phyloP scores from a whole-genome alignment of 1,140 invertebrate species.

The Ylistrum balloti region DNA sequence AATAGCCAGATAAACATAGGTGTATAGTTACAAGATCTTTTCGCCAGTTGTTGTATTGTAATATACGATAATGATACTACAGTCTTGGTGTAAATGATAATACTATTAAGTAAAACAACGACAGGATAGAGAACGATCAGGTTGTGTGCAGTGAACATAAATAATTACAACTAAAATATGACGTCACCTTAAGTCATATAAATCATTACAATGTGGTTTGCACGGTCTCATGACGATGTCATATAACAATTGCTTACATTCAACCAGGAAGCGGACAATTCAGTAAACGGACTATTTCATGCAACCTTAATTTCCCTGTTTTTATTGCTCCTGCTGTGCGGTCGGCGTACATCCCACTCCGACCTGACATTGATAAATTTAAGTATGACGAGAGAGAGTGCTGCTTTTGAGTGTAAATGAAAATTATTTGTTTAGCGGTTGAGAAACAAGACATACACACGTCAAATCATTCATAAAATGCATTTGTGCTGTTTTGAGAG shows the following conservation, averaged over 20 bases:
- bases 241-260: background rate
- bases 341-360: background rate
- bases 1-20: no score
- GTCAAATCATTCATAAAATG: constrained; percentile 34
- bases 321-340: background rate
- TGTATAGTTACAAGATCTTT: no score
- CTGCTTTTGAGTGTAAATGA: background rate
- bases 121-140: no score
- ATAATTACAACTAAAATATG: background rate
- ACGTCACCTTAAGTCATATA: background rate
- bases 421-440: constrained; percentile 39
- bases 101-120: no score
- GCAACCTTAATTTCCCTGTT: background rate
- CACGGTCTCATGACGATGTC: background rate
- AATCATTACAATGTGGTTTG: background rate
- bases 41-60: no score
- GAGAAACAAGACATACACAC: constrained; percentile 33
- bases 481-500: background rate
- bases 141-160: background rate
- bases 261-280: background rate
- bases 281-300: background rate
- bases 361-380: constrained; percentile 26
- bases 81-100: no score
- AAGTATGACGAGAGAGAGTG: background rate
- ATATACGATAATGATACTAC: no score